Base-by-base conservation (phyloP, 2,888 invertebrate genomes). In the Tholera decimalis region DNA sequence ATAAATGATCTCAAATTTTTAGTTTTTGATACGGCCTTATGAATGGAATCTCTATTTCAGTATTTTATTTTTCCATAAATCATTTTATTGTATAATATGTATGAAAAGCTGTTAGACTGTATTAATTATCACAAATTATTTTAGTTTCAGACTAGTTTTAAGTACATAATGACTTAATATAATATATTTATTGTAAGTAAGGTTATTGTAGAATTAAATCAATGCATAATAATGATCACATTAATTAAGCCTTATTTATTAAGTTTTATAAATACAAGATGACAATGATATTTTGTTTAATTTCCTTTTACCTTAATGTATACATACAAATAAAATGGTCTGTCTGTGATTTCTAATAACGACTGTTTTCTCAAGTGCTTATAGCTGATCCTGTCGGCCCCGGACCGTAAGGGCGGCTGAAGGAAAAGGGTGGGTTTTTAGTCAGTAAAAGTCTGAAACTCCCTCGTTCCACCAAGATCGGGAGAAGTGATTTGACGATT, bases 251-350 rank as follows among this genome's bases (percentile, higher is more conserved):
- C 56, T 70, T 66, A 79, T 71, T 71, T 79, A 67, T 61, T 74
- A 77, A 71, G 70, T 77, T 77, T 77, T 77, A 55, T 75, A 75
- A 74, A 53, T 57, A 78, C 51, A 70, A 30, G 35, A 50, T 37
- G 64, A 61, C 37, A 53, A 26, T 39, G 39, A 22, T 8, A 0
- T 15, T 41, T 76, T 1, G 37, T 69, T 67, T 30, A 7, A 13
- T 26, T 35, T 2, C 15, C 13, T 8, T 33, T 33, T 33, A 13
- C 33, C 13, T 13, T 13, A n/a, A n/a, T n/a, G n/a, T n/a, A n/a
- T n/a, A n/a, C n/a, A n/a, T n/a, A n/a, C n/a, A n/a, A n/a, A n/a
- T n/a, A n/a, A n/a, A n/a, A n/a, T n/a, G n/a, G n/a, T n/a, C n/a
- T n/a, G n/a, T n/a, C n/a, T n/a, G n/a, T n/a, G n/a, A n/a, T n/a